Evolutionary conservation across 2,888 invertebrate genomes (phyloP), one percentile per base, ranked within the genome.

Genomic region (Clusia tigrina): DNA sequence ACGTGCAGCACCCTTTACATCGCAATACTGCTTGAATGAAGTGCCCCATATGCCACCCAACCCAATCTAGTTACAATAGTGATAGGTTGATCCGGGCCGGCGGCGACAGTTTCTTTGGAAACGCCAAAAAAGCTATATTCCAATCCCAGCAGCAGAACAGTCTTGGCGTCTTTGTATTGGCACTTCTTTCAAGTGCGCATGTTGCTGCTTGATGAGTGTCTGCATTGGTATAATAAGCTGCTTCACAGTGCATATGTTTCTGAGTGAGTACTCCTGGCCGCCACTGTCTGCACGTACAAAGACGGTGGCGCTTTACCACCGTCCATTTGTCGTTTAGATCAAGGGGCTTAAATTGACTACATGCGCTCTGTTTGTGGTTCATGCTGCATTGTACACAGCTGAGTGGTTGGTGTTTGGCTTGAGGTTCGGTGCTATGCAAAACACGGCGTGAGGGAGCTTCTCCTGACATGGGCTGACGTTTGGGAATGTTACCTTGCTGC

Each of bases 271-370:
- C 32, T 26, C 42, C 6, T 59, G 26, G 26, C 23, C 1, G 15
- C 22, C 23, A 17, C 48, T 37, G 22, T 20, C 25, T 48, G 52
- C 60, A 12, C 53, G 59, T 63, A 63, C 62, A 10, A 59, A 18
- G 17, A 32, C 25, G 20, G 54, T 60, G 0, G 58, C 48, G 15
- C 60, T 53, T 37, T 55, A 63, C 61, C 66, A 68, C 46, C 64
- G 62, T n/a, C n/a, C n/a, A n/a, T n/a, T n/a, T n/a, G n/a, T n/a
- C n/a, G n/a, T n/a, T n/a, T n/a, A n/a, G n/a, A n/a, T n/a, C n/a
- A n/a, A n/a, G n/a, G n/a, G n/a, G n/a, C n/a, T n/a, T n/a, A n/a
- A n/a, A n/a, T n/a, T n/a, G n/a, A n/a, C n/a, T n/a, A n/a, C n/a
- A n/a, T n/a, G n/a, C n/a, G n/a, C n/a, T n/a, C n/a, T n/a, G n/a